A percentile compares a stretch with the other conserved stretches of the same genome.
Conservation (phyloP, 2,888 invertebrate species). For the Protophormia terraenovae region DNA sequence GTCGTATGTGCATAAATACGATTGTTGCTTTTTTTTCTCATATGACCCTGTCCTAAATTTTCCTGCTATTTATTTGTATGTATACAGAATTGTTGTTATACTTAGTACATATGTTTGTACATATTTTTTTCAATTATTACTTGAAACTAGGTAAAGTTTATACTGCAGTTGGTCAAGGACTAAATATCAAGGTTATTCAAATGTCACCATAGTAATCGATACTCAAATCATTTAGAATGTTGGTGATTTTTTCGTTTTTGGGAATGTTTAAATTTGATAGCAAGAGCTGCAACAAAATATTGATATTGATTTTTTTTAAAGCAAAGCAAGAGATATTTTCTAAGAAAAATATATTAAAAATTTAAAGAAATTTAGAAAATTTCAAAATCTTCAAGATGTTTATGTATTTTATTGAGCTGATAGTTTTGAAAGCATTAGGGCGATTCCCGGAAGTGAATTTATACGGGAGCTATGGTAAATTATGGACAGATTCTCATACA, state of each 20-base stretch:
- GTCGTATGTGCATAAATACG: too few relatives aligned
- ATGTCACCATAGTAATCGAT: constrained; percentile 15
- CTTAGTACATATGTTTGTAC: background rate
- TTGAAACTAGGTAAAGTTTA: constrained; percentile 61
- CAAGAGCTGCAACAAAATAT: too few relatives aligned
- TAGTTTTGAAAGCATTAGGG: too few relatives aligned
- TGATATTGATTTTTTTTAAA: too few relatives aligned
- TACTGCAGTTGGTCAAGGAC: constrained; percentile 61
- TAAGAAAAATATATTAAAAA: too few relatives aligned
- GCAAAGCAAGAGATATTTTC: too few relatives aligned
- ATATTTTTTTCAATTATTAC: constrained; percentile 9
- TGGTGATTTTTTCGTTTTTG: background rate
- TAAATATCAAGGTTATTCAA: constrained; percentile 57
- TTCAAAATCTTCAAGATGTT: too few relatives aligned
- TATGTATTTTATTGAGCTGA: too few relatives aligned
- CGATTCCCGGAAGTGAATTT: too few relatives aligned
- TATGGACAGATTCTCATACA: too few relatives aligned
- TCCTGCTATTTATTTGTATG: background rate
- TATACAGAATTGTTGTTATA: constrained; percentile 15
- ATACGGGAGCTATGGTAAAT: too few relatives aligned
- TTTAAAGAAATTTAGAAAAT: too few relatives aligned
- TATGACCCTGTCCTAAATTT: constrained; percentile 66
- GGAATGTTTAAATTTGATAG: background rate
- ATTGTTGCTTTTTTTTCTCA: background rate
- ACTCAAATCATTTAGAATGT: background rate